Conservation (phyloP, 2,888 invertebrate genomes). For the Thelaira solivaga region DNA sequence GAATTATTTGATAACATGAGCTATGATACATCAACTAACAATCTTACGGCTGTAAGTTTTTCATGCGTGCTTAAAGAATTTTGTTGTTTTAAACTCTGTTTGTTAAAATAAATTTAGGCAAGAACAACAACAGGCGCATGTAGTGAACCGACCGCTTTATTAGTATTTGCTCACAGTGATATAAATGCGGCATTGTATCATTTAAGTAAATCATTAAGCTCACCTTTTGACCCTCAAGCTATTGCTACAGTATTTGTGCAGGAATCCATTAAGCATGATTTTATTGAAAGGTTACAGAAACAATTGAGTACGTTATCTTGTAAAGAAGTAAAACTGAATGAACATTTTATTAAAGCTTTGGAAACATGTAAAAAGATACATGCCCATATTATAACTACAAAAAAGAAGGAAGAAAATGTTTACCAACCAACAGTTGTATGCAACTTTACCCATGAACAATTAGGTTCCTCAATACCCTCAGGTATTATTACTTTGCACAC, state of each 20-base stretch:
- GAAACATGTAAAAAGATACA: conserved; percentile 64
- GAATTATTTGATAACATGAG: conserved; percentile 63
- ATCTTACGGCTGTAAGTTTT: conserved; percentile 9
- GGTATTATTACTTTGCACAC: conserved; percentile 70
- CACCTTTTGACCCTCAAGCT: conserved; percentile 66
- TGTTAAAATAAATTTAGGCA: conserved; percentile 2
- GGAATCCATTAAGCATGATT: conserved; percentile 67
- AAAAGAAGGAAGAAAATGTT: not conserved
- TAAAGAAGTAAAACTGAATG: conserved; percentile 57
- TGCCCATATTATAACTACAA: conserved; percentile 64
- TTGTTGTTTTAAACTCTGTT: conserved; percentile 8
- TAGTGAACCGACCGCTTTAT: conserved; percentile 64
- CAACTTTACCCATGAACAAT: conserved; percentile 70
- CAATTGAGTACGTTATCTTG: conserved; percentile 63
- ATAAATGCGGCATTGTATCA: conserved; percentile 70
- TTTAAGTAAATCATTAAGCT: conserved; percentile 68
- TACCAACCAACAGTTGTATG: conserved; percentile 67
- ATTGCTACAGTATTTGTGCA: conserved; percentile 72
- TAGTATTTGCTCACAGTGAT: conserved; percentile 72
- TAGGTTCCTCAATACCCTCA: conserved; percentile 60
- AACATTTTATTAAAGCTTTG: conserved; percentile 61
- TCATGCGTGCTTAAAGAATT: not conserved
- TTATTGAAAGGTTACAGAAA: conserved; percentile 64
- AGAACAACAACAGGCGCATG: not conserved
- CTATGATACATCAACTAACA: conserved; percentile 57